Percentiles rank a stretch among this genome's conserved stretches.
These are phyloP conservation scores for Marisa cornuarietis DNA, from an alignment of 1,140 invertebrate species.

Conservation along the genomic window DNA sequence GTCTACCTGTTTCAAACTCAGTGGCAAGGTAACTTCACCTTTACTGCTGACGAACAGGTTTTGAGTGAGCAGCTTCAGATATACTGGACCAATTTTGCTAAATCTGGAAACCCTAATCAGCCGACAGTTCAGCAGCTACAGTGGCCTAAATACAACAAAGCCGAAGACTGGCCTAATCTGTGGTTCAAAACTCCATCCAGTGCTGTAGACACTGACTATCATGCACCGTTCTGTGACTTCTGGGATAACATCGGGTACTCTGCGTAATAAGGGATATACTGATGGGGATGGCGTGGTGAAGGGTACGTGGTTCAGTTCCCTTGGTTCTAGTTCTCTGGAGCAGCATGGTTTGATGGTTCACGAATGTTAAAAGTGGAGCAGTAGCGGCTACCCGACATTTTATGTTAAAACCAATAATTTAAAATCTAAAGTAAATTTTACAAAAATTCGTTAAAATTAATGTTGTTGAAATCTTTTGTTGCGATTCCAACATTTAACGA, in stretches of 20 bases:
- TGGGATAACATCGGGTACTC: slow-evolving; percentile 49
- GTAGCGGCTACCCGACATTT: no score
- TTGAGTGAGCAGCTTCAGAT: slow-evolving; percentile 42
- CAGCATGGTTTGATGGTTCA: no score
- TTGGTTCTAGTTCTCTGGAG: no score
- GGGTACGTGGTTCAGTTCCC: no score
- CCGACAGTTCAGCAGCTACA: not conserved
- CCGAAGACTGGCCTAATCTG: slow-evolving; percentile 27
- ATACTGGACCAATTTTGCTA: slow-evolving; percentile 60
- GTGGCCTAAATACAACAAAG: slow-evolving; percentile 40
- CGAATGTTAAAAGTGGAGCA: no score
- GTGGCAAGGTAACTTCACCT: slow-evolving; percentile 28
- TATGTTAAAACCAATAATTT: no score
- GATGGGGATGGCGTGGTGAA: not conserved
- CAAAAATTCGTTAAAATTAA: no score
- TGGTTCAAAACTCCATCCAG: slow-evolving; percentile 42
- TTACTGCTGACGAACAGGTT: slow-evolving; percentile 41
- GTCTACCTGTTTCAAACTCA: slow-evolving; percentile 50
- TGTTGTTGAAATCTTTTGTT: no score
- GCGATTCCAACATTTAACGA: no score
- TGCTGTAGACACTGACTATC: slow-evolving; percentile 32
- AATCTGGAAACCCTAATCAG: slow-evolving; percentile 44
- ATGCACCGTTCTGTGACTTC: slow-evolving; percentile 43
- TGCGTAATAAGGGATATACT: slow-evolving; percentile 24
- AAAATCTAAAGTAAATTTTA: no score